Base-by-base conservation (phyloP, 2,888 invertebrate genomes). In the Callyntrura sp. region DNA sequence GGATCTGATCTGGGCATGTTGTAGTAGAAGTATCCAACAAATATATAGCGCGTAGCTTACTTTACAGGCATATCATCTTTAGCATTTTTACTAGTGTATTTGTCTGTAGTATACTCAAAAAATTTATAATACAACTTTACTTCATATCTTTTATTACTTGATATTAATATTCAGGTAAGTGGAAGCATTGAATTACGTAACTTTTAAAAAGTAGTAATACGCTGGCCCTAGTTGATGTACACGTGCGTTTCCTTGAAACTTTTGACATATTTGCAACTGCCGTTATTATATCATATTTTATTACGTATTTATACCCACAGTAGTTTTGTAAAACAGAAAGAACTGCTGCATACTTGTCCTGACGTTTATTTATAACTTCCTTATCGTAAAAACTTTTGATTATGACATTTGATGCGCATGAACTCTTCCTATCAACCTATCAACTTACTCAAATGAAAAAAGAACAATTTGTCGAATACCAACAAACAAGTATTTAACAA, bases 281-380 rank as follows among this genome's bases (percentile, higher is more conserved):
- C 23, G 17, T 35, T 35, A 79, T 43, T 35, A 57, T 14, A 62
- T 6, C 55, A 17, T 81, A 81, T 60, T 60, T 81, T 43, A 45
- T 60, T 35, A 62, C 62, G 60, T 62, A 78, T 55, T 28, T 14
- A 20, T 51, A 57, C 17, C 17, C 17, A 4, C 35, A 17, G 17
- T 45, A 28, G 43, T 35, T 17, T 8, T 45, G 9, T 28, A 14
- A 11, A 51, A 76, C 51, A 51, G 25, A 76, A 76, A 25, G 25
- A n/a, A 20, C 25, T 28, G 76, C 23, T 51, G 76, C 55, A 76
- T 48, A 76, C 51, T 65, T 82, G n/a, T 65, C 35, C 14, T 82
- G 82, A 65, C 82, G 45, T 65, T 65, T 62, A 82, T 65, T 65
- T 70, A 70, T 84, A 84, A 84, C 65, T 83, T 65, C 70, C 70